Conservation (phyloP, 2,797 vertebrate species). For the Ceyx erithaca region DNA sequence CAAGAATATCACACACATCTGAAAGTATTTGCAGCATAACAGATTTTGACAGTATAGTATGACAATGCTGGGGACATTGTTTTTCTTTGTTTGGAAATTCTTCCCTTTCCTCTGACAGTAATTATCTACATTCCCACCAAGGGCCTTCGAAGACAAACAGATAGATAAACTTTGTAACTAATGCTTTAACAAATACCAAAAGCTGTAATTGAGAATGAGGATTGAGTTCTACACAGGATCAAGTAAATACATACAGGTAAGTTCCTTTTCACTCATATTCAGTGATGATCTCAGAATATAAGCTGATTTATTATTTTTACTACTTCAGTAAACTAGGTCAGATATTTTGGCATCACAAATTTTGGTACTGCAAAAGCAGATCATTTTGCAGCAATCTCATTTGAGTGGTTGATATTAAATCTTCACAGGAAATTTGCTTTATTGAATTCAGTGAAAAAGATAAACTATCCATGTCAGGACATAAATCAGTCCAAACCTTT, state of each 20-base stretch:
- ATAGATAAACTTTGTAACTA: neutral
- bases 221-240: neutral
- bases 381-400: neutral
- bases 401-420: neutral
- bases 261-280: neutral
- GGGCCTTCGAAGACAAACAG: neutral
- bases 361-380: neutral
- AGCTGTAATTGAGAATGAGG: neutral
- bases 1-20: neutral
- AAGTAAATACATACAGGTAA: neutral
- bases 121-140: neutral
- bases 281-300: neutral
- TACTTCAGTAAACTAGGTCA: neutral
- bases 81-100: conserved; percentile 27
- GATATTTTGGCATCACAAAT: neutral
- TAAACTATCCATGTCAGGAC: neutral
- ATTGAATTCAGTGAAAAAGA: neutral
- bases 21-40: neutral
- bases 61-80: neutral
- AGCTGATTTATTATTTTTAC: neutral
- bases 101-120: neutral
- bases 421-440: neutral
- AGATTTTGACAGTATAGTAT: conserved; percentile 5
- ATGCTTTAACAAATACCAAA: neutral
- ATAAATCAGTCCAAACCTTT: neutral